These are phyloP conservation scores for Cottus gobio DNA, from an alignment of 2,113 vertebrate genomes.

Conservation along the genomic window DNA sequence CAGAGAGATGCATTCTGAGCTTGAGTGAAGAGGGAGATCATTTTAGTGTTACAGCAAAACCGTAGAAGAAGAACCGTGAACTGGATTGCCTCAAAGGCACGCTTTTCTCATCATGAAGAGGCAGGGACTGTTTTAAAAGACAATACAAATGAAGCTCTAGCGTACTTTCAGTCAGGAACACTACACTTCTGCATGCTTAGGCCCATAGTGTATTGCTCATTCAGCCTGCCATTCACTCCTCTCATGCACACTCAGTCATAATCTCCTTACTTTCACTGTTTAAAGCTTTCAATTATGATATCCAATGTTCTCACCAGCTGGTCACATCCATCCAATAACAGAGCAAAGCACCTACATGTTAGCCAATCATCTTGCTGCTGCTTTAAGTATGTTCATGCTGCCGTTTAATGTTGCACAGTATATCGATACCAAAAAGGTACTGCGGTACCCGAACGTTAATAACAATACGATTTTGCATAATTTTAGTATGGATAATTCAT, in stretches of 20 bases:
- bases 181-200: not conserved
- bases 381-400: not conserved
- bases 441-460: too few relatives aligned
- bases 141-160: slow-evolving; percentile 29
- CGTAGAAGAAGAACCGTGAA: slow-evolving; percentile 14
- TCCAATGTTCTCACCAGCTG: not conserved
- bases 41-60: slow-evolving; percentile 50
- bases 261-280: not conserved
- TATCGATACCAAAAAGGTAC: too few relatives aligned
- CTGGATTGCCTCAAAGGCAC: slow-evolving; percentile 30
- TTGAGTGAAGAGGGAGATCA: slow-evolving; percentile 41
- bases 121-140: slow-evolving; percentile 31
- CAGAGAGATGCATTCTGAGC: slow-evolving; percentile 19
- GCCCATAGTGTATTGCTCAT: not conserved
- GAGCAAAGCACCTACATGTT: not conserved
- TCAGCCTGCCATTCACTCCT: not conserved
- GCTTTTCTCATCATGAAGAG: slow-evolving; percentile 16
- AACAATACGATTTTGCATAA: too few relatives aligned
- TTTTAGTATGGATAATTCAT: too few relatives aligned
- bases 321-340: not conserved
- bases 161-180: not conserved
- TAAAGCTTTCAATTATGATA: not conserved
- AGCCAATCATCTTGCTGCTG: not conserved
- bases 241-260: not conserved
- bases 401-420: too few relatives aligned